phyloP scores from a whole-genome alignment of 2,797 vertebrate genomes.

The Epinephelus coioides region DNA sequence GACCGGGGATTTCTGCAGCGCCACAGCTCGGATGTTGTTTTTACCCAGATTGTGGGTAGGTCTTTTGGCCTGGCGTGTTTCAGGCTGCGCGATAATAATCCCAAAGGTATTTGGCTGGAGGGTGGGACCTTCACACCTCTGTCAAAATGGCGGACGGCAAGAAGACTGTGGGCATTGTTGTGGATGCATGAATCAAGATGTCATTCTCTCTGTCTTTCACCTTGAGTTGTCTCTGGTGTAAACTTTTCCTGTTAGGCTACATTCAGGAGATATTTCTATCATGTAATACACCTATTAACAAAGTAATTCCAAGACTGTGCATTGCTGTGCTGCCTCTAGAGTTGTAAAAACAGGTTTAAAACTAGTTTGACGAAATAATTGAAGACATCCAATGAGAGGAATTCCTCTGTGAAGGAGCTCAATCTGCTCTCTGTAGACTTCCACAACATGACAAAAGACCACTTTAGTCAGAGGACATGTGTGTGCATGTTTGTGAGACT shows the following conservation, averaged over 20 bases:
- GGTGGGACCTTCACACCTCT: slow-evolving; percentile 77
- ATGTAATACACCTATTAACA: not conserved
- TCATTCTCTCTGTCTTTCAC: slow-evolving; percentile 40
- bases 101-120: slow-evolving; percentile 83
- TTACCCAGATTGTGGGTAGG: slow-evolving; percentile 72
- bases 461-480: slow-evolving; percentile 30
- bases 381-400: not conserved
- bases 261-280: slow-evolving; percentile 76
- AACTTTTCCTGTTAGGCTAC: slow-evolving; percentile 75
- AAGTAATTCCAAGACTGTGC: not conserved
- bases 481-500: slow-evolving; percentile 21
- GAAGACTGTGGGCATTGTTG: slow-evolving; percentile 42
- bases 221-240: slow-evolving; percentile 14
- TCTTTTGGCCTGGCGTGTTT: slow-evolving; percentile 72
- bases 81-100: slow-evolving; percentile 75
- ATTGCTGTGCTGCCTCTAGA: not conserved
- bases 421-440: not conserved
- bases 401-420: slow-evolving; percentile 12
- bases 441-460: not conserved
- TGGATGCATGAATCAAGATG: slow-evolving; percentile 44
- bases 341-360: slow-evolving; percentile 43
- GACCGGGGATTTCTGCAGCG: slow-evolving; percentile 81
- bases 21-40: slow-evolving; percentile 76
- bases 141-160: slow-evolving; percentile 42
- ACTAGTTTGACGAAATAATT: slow-evolving; percentile 31